These are phyloP conservation scores for Pan troglodytes DNA, from an alignment of 2,113 vertebrate species.

Conservation along the genomic window NHGRI_mPanTro3-v2.1_pri NC_072408.2:46413501-46414000, in stretches of 20 bases:
- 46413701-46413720: not conserved
- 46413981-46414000: not conserved
- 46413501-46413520: not conserved
- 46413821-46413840: not conserved
- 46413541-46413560: not conserved
- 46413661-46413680: not conserved
- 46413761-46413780: not conserved
- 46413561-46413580: not conserved
- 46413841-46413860: not conserved
- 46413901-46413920: not conserved
- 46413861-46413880: not conserved
- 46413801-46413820: not conserved
- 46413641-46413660: not conserved
- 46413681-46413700: not conserved
- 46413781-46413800: not conserved
- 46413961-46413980: not conserved
- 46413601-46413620: not conserved
- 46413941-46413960: not conserved
- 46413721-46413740: not conserved
- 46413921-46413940: not conserved
- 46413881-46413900: not conserved
- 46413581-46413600: not conserved
- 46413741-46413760: not conserved
- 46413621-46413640: not conserved
- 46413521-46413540: not conserved